phyloP scores from a whole-genome alignment of 2,888 invertebrate genomes.

The Bruchidius siliquastri region DNA sequence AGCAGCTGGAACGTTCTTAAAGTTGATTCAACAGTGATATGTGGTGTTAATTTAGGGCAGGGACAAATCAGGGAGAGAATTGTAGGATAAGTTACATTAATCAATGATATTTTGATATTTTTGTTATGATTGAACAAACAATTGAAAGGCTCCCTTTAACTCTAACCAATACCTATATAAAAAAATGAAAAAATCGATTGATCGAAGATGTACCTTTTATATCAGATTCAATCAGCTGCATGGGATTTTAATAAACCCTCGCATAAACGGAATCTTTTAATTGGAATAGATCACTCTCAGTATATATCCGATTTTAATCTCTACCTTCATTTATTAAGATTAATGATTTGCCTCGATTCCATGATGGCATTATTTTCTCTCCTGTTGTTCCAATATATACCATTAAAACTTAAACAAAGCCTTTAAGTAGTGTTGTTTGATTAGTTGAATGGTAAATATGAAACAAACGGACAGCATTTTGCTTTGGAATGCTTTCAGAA shows the following conservation, averaged over 20 bases:
- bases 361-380: neutral
- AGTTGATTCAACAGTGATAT: too few species aligned
- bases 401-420: neutral
- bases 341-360: neutral
- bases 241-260: neutral
- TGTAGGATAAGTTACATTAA: too few species aligned
- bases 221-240: neutral
- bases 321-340: neutral
- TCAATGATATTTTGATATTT: too few species aligned
- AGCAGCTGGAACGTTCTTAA: too few species aligned
- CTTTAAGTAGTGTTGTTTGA: neutral
- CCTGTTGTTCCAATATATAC: neutral
- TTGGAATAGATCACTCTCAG: neutral
- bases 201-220: neutral
- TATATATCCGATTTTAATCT: neutral
- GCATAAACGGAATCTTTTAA: conserved; percentile 4
- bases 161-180: too few species aligned
- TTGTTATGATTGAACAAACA: too few species aligned
- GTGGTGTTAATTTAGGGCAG: too few species aligned
- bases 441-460: neutral
- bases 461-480: neutral
- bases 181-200: too few species aligned
- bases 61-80: too few species aligned
- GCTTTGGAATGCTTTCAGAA: neutral
- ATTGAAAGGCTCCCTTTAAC: too few species aligned